Percentiles rank a stretch among this genome's conserved stretches.
Conservation (phyloP, 2,888 invertebrate genomes). For the Dryobotodes eremita region DNA sequence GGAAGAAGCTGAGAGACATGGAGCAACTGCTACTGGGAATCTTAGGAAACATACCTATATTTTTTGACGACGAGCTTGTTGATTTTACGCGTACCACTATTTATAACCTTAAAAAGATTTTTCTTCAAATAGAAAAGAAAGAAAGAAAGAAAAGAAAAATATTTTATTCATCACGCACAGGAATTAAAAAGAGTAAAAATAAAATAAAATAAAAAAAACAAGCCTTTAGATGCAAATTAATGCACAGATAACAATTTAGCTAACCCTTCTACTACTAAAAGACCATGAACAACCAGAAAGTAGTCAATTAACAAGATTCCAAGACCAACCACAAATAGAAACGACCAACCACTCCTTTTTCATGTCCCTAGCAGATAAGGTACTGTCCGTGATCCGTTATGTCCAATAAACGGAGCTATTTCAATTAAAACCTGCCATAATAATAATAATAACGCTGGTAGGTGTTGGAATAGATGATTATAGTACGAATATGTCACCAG, state of each 20-base stretch:
- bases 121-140: neutral
- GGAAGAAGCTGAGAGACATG: neutral
- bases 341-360: constrained; percentile 37
- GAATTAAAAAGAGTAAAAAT: no score
- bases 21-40: no score
- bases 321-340: neutral
- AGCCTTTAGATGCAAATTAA: neutral
- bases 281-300: neutral
- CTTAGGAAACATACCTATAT: neutral
- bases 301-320: constrained; percentile 4
- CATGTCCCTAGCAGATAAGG: constrained; percentile 36
- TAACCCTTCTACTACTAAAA: neutral
- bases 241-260: neutral
- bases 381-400: constrained; percentile 2
- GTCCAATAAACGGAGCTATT: constrained; percentile 46
- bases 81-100: neutral
- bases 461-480: constrained; percentile 35
- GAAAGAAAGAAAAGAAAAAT: no score
- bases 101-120: neutral
- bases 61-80: neutral
- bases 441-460: constrained; percentile 36
- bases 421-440: constrained; percentile 39
- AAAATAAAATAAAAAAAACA: no score
- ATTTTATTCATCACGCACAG: no score
- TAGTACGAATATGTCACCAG: constrained; percentile 58